phyloP scores from a whole-genome alignment of 2,113 vertebrate species.

The Pyxicephalus adspersus region DNA sequence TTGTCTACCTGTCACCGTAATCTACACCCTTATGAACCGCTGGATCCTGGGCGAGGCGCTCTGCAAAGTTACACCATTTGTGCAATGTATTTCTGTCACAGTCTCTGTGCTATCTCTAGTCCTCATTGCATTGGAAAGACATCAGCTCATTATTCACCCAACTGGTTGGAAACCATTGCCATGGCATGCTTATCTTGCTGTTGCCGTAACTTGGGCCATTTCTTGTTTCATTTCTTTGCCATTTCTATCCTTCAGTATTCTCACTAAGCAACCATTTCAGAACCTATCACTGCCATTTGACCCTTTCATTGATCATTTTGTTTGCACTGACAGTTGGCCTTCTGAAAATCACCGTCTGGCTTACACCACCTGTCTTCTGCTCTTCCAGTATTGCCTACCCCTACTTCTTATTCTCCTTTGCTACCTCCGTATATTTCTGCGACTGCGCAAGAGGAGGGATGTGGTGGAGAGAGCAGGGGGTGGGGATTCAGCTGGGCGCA shows the following conservation, averaged over 20 bases:
- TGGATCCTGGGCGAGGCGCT: conserved; percentile 75
- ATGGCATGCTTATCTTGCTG: conserved; percentile 73
- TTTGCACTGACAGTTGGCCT: conserved; percentile 75
- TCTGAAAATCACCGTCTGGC: conserved; percentile 71
- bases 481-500: conserved; percentile 39
- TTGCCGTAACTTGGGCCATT: conserved; percentile 70
- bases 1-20: conserved; percentile 75
- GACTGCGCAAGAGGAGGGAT: conserved; percentile 72
- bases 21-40: conserved; percentile 78
- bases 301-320: conserved; percentile 71
- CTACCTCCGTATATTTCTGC: conserved; percentile 76
- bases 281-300: conserved; percentile 72
- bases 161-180: conserved; percentile 74
- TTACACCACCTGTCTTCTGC: conserved; percentile 74
- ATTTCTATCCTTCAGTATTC: conserved; percentile 73
- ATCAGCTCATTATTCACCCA: conserved; percentile 77
- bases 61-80: conserved; percentile 75
- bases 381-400: conserved; percentile 77
- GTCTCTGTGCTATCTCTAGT: conserved; percentile 75
- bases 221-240: conserved; percentile 74
- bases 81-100: conserved; percentile 75
- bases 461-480: conserved; percentile 68
- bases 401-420: conserved; percentile 73
- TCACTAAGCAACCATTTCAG: conserved; percentile 72
- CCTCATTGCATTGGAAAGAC: conserved; percentile 75